Base-by-base conservation (phyloP, 2,888 invertebrate genomes). In the Muschampia plurimacula region DNA sequence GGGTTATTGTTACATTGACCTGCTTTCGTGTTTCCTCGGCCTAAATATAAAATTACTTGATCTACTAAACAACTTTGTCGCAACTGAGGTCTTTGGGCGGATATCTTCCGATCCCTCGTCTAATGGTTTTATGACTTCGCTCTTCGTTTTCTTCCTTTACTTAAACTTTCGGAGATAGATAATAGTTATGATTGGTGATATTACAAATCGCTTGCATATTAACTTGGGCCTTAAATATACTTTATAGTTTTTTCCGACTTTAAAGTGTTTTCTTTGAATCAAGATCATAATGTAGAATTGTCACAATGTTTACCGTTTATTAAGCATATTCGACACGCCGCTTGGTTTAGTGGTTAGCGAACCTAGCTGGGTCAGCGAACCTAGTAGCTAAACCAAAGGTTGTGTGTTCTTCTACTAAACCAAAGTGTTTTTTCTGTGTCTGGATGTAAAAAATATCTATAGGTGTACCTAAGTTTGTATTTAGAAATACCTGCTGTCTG, bases 11-110 rank as follows among this genome's bases (percentile, higher is more conserved):
- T 44, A 64, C 57, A 70, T 12, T 65, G 69, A 63, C 64, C 69
- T 41, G 28, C 41, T 64, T 69, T 64, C 55, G 12, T 1, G 8
- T 57, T 28, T 32, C 41, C 63, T 41, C 63, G 41, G 52, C 63
- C 63, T 52, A 63, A 52, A 63, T 69, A 63, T 41, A 63, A 49
- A 63, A 69, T 63, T 63, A 57, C 28, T 55, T 44, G 63, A 32
- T 57, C 41, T 44, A 69, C 63, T 63, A 69, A 69, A 69, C 55
- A 69, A 69, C 41, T 55, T 69, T 69, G 64, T 55, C 44, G 55
- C 55, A 9, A 36, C 12, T 39, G 12, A 22, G 36, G 9, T 39
- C 69, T 13, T 49, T 15, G 13, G 7, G 13, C 8, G 28, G 60
- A 49, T 60, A 22, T 57, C 12, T 12, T 62, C 12, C 12, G 41